phyloP scores from a whole-genome alignment of 2,797 vertebrate species.

The Borostomias antarcticus region DNA sequence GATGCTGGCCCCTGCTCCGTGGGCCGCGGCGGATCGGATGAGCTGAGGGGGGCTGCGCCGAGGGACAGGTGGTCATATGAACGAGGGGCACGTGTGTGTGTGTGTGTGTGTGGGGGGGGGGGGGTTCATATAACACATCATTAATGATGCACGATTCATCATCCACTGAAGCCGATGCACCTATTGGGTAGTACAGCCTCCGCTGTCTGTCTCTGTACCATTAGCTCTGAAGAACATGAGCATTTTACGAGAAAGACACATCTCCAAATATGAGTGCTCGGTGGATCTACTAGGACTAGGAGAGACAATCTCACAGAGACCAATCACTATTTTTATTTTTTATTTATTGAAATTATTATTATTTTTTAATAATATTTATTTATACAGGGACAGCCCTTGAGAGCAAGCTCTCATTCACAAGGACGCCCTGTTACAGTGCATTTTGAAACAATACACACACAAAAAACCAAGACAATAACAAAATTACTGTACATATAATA shows the following conservation, averaged over 20 bases:
- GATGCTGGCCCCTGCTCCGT: constrained; percentile 52
- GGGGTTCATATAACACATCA: constrained; percentile 45
- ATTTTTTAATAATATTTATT: too few relatives aligned
- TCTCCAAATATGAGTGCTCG: too few relatives aligned
- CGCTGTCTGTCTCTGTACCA: too few relatives aligned
- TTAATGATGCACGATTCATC: constrained; percentile 54
- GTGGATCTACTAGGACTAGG: constrained; percentile 2
- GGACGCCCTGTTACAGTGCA: too few relatives aligned
- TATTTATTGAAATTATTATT: too few relatives aligned
- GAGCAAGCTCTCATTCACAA: too few relatives aligned
- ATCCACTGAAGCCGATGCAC: constrained; percentile 14
- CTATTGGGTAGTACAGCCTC: too few relatives aligned
- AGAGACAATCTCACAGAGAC: too few relatives aligned
- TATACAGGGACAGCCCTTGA: not conserved
- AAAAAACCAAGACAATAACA: not conserved
- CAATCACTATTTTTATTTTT: not conserved
- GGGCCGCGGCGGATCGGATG: constrained; percentile 33
- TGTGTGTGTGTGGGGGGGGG: not conserved
- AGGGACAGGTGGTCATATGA: not conserved
- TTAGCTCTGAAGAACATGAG: too few relatives aligned
- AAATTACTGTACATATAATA: not conserved
- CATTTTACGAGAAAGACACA: too few relatives aligned
- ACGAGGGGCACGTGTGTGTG: not conserved
- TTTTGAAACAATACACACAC: too few relatives aligned
- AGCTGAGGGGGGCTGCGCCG: not conserved